A percentile compares a stretch with the other conserved stretches of the same genome.
These are phyloP conservation scores for Diadromus collaris DNA, from an alignment of 2,888 invertebrate genomes.

Conservation along the genomic window DNA sequence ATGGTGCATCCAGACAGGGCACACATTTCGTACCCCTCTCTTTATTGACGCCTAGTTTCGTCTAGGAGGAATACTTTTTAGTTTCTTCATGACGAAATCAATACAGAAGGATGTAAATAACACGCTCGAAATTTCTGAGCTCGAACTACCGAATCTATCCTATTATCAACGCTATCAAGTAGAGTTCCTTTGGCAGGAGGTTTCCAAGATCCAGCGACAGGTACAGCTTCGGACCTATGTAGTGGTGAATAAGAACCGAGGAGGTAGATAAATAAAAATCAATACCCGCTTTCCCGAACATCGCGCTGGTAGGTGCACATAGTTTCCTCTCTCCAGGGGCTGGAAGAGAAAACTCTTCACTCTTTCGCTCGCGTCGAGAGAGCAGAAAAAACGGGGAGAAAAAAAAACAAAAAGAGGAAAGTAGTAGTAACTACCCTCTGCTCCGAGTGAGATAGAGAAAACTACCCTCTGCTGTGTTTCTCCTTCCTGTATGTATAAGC, in stretches of 20 bases:
- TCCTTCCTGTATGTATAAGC: constrained; percentile 30
- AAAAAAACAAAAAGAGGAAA: constrained; percentile 4
- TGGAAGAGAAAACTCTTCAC: constrained; percentile 28
- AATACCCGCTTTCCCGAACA: constrained; percentile 59
- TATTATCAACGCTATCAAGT: neutral
- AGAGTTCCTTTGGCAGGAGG: neutral
- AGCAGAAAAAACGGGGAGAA: neutral
- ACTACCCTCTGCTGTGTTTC: constrained; percentile 24
- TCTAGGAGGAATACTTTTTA: neutral
- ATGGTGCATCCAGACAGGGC: too few species aligned
- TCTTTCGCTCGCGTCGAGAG: constrained; percentile 38
- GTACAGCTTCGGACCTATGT: neutral
- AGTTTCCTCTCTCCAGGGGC: constrained; percentile 46
- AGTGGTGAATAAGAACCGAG: constrained; percentile 28
- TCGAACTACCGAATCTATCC: neutral
- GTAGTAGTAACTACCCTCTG: constrained; percentile 32
- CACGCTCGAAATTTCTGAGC: neutral
- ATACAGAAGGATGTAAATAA: too few species aligned
- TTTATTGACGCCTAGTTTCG: neutral
- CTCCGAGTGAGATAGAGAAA: constrained; percentile 38
- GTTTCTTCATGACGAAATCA: too few species aligned
- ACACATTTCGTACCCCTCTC: neutral
- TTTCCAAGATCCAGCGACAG: neutral
- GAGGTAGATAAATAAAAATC: constrained; percentile 65
- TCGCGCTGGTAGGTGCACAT: constrained; percentile 41